These are phyloP conservation scores for Epinotia brunnichana DNA, from an alignment of 2,888 invertebrate species.

Conservation along the genomic window DNA sequence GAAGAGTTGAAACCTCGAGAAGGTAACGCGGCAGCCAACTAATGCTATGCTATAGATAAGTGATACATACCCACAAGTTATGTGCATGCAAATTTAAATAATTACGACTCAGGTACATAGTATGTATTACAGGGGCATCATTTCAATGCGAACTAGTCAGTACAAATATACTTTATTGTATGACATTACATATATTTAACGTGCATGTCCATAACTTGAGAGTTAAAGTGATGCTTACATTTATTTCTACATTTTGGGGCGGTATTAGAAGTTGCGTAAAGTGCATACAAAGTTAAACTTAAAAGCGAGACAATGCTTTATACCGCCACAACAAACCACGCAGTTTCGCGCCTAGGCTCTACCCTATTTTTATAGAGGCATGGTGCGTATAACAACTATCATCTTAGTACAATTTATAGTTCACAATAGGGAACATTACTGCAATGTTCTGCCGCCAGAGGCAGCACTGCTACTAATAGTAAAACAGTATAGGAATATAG, in stretches of 20 bases:
- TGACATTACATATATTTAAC: background rate
- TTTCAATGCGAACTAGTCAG: background rate
- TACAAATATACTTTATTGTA: background rate
- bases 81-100: conserved; percentile 6
- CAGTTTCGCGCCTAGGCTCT: conserved; percentile 7
- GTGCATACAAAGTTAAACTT: conserved; percentile 35
- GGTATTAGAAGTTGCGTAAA: conserved; percentile 35
- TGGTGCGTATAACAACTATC: background rate
- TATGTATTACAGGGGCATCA: background rate
- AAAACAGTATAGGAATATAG: no score
- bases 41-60: conserved; percentile 2
- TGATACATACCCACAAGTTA: conserved; percentile 25
- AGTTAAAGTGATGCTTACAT: conserved; percentile 31
- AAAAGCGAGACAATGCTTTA: conserved; percentile 10
- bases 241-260: conserved; percentile 45
- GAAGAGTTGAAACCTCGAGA: conserved; percentile 33
- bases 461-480: no score
- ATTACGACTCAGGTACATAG: conserved; percentile 3
- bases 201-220: conserved; percentile 22
- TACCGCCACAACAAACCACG: background rate
- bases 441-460: no score
- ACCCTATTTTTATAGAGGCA: background rate
- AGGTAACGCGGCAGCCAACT: conserved; percentile 30
- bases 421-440: no score
- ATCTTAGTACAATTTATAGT: background rate